Evolutionary conservation across 2,797 vertebrate genomes (phyloP).

Genomic region (Lacerta bilineata): DNA sequence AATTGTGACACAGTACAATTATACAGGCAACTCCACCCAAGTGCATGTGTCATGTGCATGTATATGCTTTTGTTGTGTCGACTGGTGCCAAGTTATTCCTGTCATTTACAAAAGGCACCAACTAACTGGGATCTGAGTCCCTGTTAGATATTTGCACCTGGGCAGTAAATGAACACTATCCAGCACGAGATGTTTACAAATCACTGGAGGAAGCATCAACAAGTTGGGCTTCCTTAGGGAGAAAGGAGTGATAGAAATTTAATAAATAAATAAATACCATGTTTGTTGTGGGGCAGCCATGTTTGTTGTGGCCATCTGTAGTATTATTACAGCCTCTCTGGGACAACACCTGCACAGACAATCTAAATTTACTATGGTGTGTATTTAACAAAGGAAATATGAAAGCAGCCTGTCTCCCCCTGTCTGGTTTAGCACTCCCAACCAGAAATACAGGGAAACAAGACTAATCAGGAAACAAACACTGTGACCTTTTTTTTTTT

Average conservation of each 20-base stretch:
- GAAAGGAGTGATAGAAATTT: too few relatives aligned
- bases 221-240: too few relatives aligned
- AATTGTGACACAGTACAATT: background rate
- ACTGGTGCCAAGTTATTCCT: too few relatives aligned
- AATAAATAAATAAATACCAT: too few relatives aligned
- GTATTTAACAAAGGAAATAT: slow-evolving; percentile 8
- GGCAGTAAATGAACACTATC: background rate
- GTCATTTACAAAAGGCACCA: background rate
- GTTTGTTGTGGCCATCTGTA: background rate
- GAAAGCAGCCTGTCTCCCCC: background rate
- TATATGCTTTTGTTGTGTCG: background rate
- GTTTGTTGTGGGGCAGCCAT: background rate
- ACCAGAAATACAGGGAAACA: background rate
- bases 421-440: background rate
- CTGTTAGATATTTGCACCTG: background rate
- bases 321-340: background rate
- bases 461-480: slow-evolving; percentile 17
- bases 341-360: background rate
- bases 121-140: background rate
- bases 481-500: background rate
- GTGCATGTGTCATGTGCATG: background rate
- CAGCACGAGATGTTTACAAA: background rate
- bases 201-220: background rate
- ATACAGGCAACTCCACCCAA: background rate
- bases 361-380: background rate